Percentiles rank a stretch among this genome's conserved stretches.
phyloP scores from a whole-genome alignment of 2,888 invertebrate species.

The Metopia argyrocephala region DNA sequence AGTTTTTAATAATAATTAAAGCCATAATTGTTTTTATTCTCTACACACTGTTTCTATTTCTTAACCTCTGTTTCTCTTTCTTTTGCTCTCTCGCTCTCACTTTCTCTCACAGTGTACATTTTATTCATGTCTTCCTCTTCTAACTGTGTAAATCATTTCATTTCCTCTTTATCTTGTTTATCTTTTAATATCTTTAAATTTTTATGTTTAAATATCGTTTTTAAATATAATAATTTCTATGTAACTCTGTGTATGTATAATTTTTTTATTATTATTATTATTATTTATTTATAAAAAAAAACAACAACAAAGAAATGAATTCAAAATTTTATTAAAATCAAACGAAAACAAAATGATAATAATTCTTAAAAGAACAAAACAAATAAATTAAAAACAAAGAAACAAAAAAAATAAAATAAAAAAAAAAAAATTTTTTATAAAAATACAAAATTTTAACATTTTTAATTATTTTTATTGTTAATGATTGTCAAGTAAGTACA shows the following conservation, averaged over 20 bases:
- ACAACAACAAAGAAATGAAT: conserved; percentile 3
- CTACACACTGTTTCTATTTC: background rate
- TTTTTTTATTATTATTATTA: conserved; percentile 33
- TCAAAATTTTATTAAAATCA: conserved; percentile 34
- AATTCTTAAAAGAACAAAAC: conserved; percentile 37
- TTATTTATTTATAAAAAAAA: conserved; percentile 58
- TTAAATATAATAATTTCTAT: background rate
- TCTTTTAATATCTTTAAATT: background rate
- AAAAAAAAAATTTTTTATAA: conserved; percentile 40
- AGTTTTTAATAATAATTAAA: conserved; percentile 11
- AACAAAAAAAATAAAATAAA: conserved; percentile 40
- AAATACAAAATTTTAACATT: background rate
- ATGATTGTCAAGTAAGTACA: no score
- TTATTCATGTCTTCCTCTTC: background rate
- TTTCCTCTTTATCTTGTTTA: background rate
- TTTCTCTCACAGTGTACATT: conserved; percentile 19
- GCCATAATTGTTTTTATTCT: conserved; percentile 40
- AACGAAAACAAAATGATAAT: conserved; percentile 38
- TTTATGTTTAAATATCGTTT: background rate
- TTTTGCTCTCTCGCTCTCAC: background rate
- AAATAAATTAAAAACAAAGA: conserved; percentile 24
- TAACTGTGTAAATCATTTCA: conserved; percentile 41
- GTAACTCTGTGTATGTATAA: conserved; percentile 39
- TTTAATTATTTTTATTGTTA: no score
- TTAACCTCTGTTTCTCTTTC: conserved; percentile 1